Evolutionary conservation across 2,113 vertebrate genomes (phyloP).

Genomic region (Australoheros scitulus): DNA sequence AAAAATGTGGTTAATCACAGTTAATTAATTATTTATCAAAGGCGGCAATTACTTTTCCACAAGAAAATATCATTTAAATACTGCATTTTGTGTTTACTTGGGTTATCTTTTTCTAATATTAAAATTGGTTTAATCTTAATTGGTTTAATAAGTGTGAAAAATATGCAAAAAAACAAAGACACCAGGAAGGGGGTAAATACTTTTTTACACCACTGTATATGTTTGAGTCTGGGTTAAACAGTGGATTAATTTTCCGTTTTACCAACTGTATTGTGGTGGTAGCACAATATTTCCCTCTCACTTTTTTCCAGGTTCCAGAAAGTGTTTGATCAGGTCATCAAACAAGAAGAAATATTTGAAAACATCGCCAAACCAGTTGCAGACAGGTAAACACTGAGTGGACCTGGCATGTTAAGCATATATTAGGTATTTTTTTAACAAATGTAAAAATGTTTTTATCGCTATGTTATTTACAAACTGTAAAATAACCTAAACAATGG

Average conservation of each 20-base stretch:
- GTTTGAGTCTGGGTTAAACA: neutral
- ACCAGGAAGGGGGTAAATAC: neutral
- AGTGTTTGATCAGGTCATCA: conserved; percentile 90
- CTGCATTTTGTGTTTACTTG: too few species aligned
- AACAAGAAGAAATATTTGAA: conserved; percentile 93
- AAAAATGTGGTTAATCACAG: neutral
- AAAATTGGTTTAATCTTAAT: too few species aligned
- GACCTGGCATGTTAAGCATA: accelerated
- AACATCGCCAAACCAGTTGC: conserved; percentile 92
- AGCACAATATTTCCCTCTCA: neutral
- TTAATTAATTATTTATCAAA: neutral
- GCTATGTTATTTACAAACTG: neutral
- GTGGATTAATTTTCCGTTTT: neutral
- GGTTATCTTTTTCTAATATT: too few species aligned
- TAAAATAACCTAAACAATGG: neutral
- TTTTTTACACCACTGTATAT: neutral
- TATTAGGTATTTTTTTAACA: neutral
- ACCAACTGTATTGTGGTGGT: neutral
- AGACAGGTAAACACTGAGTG: conserved; percentile 84
- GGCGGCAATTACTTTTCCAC: too few species aligned
- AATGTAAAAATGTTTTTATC: neutral
- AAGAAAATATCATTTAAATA: too few species aligned
- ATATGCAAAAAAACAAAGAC: neutral
- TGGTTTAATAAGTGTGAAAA: too few species aligned
- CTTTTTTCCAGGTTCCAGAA: conserved; percentile 86